Evolutionary conservation across 1,140 invertebrate species (phyloP).

Genomic region (Batillaria attramentaria): DNA sequence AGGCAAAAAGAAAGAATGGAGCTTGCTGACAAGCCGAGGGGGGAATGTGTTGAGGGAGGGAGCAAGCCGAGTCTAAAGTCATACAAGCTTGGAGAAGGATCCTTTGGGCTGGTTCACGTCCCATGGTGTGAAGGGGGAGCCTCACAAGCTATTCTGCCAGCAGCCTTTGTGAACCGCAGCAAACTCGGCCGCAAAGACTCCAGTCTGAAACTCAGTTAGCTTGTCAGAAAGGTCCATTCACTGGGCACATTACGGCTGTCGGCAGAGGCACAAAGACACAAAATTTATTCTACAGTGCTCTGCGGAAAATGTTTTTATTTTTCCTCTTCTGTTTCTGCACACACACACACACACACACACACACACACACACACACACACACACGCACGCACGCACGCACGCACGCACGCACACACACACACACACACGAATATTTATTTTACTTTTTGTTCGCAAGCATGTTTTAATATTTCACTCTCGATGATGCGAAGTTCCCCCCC

Average conservation of each 20-base stretch:
- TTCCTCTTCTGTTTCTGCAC: background rate
- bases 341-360: background rate
- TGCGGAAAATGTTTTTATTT: background rate
- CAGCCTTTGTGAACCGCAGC: background rate
- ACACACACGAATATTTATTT: conserved; percentile 12
- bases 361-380: conserved; percentile 20
- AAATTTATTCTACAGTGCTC: background rate
- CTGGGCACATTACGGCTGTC: background rate
- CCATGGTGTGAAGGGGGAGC: no score
- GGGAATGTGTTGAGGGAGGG: no score
- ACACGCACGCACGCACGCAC: conserved; percentile 21
- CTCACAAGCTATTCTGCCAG: no score
- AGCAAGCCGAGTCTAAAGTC: no score
- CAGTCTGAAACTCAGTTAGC: background rate
- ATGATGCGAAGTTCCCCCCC: no score
- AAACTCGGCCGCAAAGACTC: background rate
- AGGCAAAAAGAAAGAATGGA: background rate
- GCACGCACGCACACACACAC: conserved; percentile 22
- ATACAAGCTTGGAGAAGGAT: no score
- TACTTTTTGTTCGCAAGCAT: no score
- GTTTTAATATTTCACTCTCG: no score
- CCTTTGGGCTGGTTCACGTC: no score
- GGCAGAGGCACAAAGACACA: background rate
- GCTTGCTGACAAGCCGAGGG: background rate
- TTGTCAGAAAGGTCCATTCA: background rate